These are phyloP conservation scores for Orchesellides sinensis DNA, from an alignment of 2,888 invertebrate species.

Conservation along the genomic window DNA sequence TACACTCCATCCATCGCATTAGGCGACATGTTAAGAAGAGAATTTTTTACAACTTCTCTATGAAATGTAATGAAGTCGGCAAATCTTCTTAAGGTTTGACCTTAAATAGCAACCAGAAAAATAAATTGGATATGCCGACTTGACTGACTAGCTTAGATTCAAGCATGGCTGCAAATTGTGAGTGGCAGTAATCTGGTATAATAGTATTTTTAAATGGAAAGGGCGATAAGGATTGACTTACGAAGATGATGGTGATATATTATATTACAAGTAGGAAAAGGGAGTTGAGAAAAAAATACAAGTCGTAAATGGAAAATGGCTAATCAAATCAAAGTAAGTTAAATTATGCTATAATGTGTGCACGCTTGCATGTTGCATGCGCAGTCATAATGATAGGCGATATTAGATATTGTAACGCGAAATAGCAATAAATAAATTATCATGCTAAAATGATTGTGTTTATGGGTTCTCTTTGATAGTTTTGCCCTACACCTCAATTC, in stretches of 20 bases:
- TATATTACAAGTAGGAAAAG: background rate
- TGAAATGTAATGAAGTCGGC: conserved; percentile 11
- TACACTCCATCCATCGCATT: too few relatives aligned
- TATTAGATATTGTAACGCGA: too few relatives aligned
- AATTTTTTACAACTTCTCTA: background rate
- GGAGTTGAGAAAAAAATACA: background rate
- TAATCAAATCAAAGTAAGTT: conserved; percentile 16
- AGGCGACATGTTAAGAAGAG: too few relatives aligned
- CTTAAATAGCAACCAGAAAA: conserved; percentile 8
- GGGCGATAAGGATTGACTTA: background rate
- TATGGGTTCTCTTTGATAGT: too few relatives aligned
- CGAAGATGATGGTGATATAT: conserved; percentile 3
- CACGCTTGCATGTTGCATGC: background rate
- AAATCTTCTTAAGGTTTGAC: conserved; percentile 24
- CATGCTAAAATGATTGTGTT: too few relatives aligned
- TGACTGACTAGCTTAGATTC: background rate
- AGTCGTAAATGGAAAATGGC: background rate
- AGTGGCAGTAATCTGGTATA: background rate
- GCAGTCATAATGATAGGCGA: too few relatives aligned
- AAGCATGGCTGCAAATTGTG: background rate
- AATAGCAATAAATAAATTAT: too few relatives aligned
- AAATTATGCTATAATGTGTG: background rate
- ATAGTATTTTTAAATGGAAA: conserved; percentile 1
- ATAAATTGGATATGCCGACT: conserved; percentile 7
- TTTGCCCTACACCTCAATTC: too few relatives aligned